Percentiles rank a stretch among this genome's conserved stretches.
phyloP scores from a whole-genome alignment of 2,888 invertebrate genomes.

The Limnephilus marmoratus region DNA sequence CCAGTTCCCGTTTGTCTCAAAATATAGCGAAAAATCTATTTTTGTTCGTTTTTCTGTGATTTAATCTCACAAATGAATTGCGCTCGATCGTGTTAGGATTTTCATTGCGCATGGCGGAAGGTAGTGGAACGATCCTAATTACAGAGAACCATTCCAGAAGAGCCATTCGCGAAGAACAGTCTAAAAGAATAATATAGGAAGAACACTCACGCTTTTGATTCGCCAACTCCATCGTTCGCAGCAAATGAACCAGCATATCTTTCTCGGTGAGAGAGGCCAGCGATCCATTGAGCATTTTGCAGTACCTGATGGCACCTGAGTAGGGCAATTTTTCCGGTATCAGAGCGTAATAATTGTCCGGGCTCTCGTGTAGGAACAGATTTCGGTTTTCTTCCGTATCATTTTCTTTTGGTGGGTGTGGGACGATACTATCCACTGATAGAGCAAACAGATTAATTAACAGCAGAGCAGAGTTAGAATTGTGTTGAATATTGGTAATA shows the following conservation, averaged over 20 bases:
- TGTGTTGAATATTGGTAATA: neutral
- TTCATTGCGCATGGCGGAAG: too few species aligned
- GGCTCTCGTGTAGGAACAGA: neutral
- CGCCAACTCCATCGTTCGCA: slow-evolving; percentile 74
- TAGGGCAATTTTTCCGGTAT: slow-evolving; percentile 70
- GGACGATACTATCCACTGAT: neutral
- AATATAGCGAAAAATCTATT: too few species aligned
- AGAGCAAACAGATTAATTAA: neutral
- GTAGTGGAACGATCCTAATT: too few species aligned
- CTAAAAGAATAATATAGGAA: too few species aligned
- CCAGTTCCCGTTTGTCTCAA: too few species aligned
- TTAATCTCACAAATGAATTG: too few species aligned
- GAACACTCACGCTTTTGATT: slow-evolving; percentile 72
- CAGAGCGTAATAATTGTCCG: slow-evolving; percentile 71
- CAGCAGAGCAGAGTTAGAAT: neutral
- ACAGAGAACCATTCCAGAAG: too few species aligned
- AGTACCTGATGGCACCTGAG: slow-evolving; percentile 75
- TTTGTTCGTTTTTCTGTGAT: too few species aligned
- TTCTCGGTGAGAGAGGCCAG: slow-evolving; percentile 71
- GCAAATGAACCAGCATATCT: slow-evolving; percentile 71
- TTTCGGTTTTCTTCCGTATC: too few species aligned
- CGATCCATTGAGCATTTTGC: slow-evolving; percentile 72
- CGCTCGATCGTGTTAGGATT: too few species aligned
- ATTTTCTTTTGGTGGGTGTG: too few species aligned
- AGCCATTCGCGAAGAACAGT: too few species aligned